Conservation (phyloP, 1,140 invertebrate species). For the Reticulitermes speratus region DNA sequence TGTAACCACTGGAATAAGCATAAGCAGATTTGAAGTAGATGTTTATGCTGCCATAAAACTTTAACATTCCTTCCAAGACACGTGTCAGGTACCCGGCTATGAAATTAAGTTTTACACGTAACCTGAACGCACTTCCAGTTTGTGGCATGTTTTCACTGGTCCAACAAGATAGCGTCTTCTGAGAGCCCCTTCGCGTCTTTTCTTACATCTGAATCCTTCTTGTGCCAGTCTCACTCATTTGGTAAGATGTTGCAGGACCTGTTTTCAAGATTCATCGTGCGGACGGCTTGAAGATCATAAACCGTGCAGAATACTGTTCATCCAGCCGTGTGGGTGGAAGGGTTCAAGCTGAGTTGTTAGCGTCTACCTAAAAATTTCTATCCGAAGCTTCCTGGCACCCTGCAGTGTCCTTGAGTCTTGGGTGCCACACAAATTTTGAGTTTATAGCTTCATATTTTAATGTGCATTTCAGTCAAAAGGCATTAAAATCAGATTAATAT, state of each 20-base stretch:
- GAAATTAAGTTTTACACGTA: constrained; percentile 10
- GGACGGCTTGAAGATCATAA: constrained; percentile 3
- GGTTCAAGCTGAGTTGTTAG: neutral
- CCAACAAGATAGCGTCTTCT: neutral
- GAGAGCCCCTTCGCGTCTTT: too few species aligned
- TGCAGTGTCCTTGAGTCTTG: too few species aligned
- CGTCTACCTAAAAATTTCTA: too few species aligned
- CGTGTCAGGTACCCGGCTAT: neutral
- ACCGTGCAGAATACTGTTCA: neutral
- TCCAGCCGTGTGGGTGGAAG: neutral
- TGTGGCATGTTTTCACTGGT: constrained; percentile 2
- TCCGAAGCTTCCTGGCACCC: too few species aligned
- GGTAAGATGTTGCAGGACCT: neutral
- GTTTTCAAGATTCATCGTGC: neutral
- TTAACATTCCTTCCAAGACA: neutral
- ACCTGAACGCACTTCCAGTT: neutral
- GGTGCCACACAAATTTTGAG: too few species aligned
- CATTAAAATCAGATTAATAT: too few species aligned
- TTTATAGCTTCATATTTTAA: too few species aligned
- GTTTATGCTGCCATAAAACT: neutral
- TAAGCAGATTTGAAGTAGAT: neutral
- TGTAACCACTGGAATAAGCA: neutral
- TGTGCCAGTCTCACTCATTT: neutral
- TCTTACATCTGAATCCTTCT: too few species aligned
- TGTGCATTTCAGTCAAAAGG: too few species aligned